Evolutionary conservation across 2,797 vertebrate species (phyloP), one percentile per base, ranked within the genome.

Genomic region (Spinibarbus caldwelli): DNA sequence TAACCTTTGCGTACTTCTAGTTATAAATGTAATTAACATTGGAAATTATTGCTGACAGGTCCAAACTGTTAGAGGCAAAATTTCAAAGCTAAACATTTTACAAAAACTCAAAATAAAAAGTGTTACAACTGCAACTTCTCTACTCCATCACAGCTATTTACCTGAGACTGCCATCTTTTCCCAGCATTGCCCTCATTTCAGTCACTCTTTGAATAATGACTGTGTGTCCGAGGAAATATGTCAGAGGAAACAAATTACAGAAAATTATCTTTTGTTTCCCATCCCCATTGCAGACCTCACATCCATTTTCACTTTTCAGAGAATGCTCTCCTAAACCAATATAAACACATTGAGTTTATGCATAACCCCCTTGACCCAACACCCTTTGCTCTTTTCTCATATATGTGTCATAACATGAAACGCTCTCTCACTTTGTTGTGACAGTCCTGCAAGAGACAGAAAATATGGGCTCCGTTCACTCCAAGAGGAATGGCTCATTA

Each of bases 401-500:
- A 38, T 77, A 57, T 43, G 45, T 57, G 41, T 66, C 41, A 36
- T 26, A 77, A 52, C 23, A 29, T 45, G 8, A 62, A 38, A n/a
- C 17, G 1, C 23, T 57, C 11, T 73, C 70, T 70, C 2, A 23
- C 31, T 71, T 29, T 11, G 23, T 68, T 80, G 23, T 52, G 71
- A 87, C 43, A 36, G 45, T 85, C 38, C 64, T 38, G 34, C 19
- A 17, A 77, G 57, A 29, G 17, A 62, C 59, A 10, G 59, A 70
- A 76, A 43, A 45, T 54, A 70, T 43, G 5, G 85, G 83, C 57
- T 85, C 76, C 8, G 17, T 85, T 78, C 66, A 77, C 57, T 85
- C 54, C 1, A n/a, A 83, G 80, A 57, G 79, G 45, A 76, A 67
- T 1, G 23, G 57, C 80, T 89, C 72, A 86, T 89, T 84, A 84